Evolutionary conservation across 2,113 vertebrate genomes (phyloP).

Genomic region (Ceyx cyanopectus): DNA sequence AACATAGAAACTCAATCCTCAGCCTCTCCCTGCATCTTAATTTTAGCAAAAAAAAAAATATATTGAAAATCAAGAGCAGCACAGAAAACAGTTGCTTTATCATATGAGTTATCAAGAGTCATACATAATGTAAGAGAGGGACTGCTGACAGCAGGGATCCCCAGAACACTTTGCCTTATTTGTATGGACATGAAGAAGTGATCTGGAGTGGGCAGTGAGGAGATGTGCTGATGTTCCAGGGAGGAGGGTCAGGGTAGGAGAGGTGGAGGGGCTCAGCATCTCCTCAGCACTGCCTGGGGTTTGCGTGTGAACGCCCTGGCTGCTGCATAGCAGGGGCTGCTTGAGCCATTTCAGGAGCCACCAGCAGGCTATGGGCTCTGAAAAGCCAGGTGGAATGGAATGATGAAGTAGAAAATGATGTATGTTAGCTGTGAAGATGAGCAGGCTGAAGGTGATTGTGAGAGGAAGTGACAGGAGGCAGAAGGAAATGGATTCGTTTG

Average conservation of each 20-base stretch:
- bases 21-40: background rate
- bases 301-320: background rate
- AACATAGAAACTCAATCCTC: background rate
- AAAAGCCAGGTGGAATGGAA: background rate
- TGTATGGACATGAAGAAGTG: background rate
- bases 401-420: background rate
- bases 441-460: background rate
- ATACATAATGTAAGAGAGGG: background rate
- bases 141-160: background rate
- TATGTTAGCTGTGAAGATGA: background rate
- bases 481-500: background rate
- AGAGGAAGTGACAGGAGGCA: background rate
- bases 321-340: background rate
- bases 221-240: background rate
- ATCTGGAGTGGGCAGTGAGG: background rate
- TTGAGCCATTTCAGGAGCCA: background rate
- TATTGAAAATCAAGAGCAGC: background rate
- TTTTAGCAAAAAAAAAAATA: background rate
- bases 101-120: background rate
- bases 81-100: background rate
- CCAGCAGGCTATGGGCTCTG: background rate
- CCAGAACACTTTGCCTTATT: background rate
- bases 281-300: accelerated
- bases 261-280: background rate
- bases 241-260: background rate